These are phyloP conservation scores for Heliconius hewitsoni DNA, from an alignment of 1,140 invertebrate species.

Conservation along the genomic window DNA sequence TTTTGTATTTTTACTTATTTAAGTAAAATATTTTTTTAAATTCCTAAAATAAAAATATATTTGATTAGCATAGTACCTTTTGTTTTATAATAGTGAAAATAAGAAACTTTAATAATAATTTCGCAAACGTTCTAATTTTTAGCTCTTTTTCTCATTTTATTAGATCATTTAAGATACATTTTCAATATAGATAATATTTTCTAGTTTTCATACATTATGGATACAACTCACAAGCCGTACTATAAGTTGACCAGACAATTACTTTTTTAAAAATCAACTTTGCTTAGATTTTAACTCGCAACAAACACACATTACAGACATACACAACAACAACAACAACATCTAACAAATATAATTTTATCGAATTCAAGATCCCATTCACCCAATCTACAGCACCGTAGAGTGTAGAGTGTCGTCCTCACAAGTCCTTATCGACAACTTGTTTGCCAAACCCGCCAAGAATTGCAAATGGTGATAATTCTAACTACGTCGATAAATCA, in stretches of 20 bases:
- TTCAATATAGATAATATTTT: background rate
- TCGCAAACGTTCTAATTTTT: too few relatives aligned
- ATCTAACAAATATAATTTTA: background rate
- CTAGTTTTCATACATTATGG: background rate
- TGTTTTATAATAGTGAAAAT: too few relatives aligned
- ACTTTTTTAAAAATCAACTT: too few relatives aligned
- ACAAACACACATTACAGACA: too few relatives aligned
- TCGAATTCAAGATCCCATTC: background rate
- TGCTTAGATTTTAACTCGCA: background rate
- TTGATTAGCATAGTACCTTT: too few relatives aligned
- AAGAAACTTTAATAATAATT: too few relatives aligned
- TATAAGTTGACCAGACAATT: too few relatives aligned
- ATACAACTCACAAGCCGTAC: background rate
- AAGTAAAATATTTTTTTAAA: too few relatives aligned
- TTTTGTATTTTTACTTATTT: too few relatives aligned
- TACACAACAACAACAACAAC: too few relatives aligned
- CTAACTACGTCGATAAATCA: conserved; percentile 79
- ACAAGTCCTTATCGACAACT: conserved; percentile 62
- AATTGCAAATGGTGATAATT: conserved; percentile 81
- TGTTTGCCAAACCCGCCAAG: conserved; percentile 72
- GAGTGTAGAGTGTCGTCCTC: background rate
- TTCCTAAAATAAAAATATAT: too few relatives aligned
- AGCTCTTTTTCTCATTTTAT: too few relatives aligned
- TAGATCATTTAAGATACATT: background rate
- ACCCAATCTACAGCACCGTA: background rate